These are phyloP conservation scores for Scaptomyza montana DNA, from an alignment of 1,140 invertebrate genomes.

Conservation along the genomic window DNA sequence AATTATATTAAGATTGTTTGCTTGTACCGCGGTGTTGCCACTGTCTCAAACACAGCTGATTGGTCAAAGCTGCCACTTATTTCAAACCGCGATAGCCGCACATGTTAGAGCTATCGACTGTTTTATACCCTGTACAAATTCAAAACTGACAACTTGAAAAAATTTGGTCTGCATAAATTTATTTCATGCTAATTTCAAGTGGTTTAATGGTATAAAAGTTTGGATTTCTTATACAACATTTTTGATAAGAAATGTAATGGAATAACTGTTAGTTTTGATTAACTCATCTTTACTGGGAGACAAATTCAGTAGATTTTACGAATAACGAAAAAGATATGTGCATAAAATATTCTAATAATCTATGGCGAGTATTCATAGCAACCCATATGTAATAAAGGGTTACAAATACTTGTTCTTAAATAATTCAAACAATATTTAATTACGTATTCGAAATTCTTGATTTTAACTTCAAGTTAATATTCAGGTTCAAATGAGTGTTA, in stretches of 20 bases:
- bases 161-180: too few species aligned
- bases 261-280: neutral
- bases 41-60: slow-evolving; percentile 20
- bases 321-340: neutral
- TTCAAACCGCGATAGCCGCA: neutral
- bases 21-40: slow-evolving; percentile 21
- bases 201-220: neutral
- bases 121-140: slow-evolving; percentile 1
- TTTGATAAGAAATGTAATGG: too few species aligned
- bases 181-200: neutral
- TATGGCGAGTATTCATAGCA: neutral
- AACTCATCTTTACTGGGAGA: neutral
- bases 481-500: neutral
- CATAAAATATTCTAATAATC: neutral
- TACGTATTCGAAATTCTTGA: neutral
- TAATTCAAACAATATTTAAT: neutral
- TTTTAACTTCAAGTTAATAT: slow-evolving; percentile 18
- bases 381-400: neutral
- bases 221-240: too few species aligned
- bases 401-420: neutral
- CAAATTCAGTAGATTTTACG: neutral
- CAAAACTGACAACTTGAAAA: neutral
- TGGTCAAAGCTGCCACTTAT: slow-evolving; percentile 28
- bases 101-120: neutral
- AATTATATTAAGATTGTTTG: slow-evolving; percentile 13